Percentiles rank a stretch among this genome's conserved stretches.
Conservation (phyloP, 2,113 vertebrate species). For the Perca schrenkii region DNA sequence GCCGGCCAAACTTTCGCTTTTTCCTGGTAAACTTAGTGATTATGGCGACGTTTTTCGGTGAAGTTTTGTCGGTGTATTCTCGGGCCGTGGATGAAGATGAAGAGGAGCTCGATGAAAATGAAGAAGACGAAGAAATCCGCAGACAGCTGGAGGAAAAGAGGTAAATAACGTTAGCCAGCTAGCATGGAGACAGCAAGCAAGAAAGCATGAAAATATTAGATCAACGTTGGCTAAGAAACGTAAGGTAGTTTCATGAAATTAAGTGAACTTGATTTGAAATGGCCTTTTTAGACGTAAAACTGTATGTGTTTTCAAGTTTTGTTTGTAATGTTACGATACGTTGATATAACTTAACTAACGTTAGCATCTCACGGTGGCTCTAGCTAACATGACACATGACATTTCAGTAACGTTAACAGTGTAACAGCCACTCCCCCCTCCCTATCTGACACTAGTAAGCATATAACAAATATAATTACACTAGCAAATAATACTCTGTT, state of each 20-base stretch:
- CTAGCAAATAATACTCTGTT: too few relatives aligned
- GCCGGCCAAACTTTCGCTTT: slow-evolving; percentile 47
- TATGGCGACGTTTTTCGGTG: slow-evolving; percentile 87
- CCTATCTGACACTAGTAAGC: not conserved
- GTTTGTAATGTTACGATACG: too few relatives aligned
- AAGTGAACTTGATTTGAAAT: not conserved
- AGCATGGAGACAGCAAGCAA: slow-evolving; percentile 25
- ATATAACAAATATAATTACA: too few relatives aligned
- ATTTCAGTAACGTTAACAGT: not conserved
- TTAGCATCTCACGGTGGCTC: not conserved
- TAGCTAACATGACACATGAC: slow-evolving; percentile 61
- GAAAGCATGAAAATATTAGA: not conserved
- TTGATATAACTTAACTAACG: not conserved
- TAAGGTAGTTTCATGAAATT: too few relatives aligned
- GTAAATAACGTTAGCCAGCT: slow-evolving; percentile 41
- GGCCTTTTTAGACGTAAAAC: not conserved
- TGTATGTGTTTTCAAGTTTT: too few relatives aligned
- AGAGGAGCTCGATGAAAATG: slow-evolving; percentile 76
- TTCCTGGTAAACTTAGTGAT: not conserved
- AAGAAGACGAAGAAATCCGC: slow-evolving; percentile 83
- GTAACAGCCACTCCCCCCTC: not conserved
- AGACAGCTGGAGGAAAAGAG: slow-evolving; percentile 80
- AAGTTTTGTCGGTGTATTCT: slow-evolving; percentile 83
- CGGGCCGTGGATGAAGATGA: slow-evolving; percentile 86
- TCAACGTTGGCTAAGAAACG: not conserved